phyloP scores from a whole-genome alignment of 2,888 invertebrate species.

The Tenthredo livida region DNA sequence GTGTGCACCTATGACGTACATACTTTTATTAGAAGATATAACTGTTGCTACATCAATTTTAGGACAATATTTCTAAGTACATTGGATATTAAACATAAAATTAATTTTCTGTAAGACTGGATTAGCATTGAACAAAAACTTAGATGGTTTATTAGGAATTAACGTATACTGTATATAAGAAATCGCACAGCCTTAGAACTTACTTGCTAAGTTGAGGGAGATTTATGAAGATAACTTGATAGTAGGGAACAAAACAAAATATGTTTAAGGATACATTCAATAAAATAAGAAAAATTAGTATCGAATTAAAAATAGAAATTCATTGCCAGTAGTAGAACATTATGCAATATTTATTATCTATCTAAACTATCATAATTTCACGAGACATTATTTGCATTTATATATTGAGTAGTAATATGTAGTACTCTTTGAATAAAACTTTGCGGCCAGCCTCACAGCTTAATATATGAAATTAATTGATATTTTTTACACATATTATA shows the following conservation, averaged over 20 bases:
- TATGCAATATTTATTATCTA: not conserved
- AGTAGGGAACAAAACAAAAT: not conserved
- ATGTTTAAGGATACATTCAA: not conserved
- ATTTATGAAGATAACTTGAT: not conserved
- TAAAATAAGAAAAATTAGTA: not conserved
- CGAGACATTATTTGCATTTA: constrained; percentile 1
- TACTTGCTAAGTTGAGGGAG: not conserved
- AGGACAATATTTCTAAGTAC: constrained; percentile 15
- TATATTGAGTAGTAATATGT: not conserved
- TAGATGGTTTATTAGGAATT: not conserved
- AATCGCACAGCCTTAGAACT: not conserved
- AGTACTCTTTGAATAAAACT: not conserved
- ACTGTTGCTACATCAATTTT: not conserved
- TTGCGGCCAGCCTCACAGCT: not conserved
- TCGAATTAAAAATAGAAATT: not conserved
- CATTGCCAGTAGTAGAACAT: not conserved
- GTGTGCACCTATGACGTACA: not conserved
- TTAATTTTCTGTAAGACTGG: not conserved
- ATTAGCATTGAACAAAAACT: not conserved
- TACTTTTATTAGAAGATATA: not conserved
- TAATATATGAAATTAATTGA: not conserved
- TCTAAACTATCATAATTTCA: not conserved
- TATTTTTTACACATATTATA: not conserved
- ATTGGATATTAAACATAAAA: constrained; percentile 11
- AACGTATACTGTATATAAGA: not conserved